Conservation (phyloP, 2,888 invertebrate genomes). For the Gandaritis pyraliata region DNA sequence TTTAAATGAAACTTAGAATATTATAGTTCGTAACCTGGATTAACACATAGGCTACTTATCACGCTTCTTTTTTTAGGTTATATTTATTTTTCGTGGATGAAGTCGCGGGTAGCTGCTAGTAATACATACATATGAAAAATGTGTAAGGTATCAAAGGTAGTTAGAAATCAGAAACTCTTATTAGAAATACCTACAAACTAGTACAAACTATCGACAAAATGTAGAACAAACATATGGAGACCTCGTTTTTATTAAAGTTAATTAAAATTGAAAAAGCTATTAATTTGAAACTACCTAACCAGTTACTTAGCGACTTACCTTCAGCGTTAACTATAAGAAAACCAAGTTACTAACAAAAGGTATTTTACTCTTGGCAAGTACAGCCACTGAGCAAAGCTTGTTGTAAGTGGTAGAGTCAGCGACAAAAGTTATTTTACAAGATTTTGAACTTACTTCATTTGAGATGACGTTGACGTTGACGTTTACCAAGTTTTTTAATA, state of each 20-base stretch:
- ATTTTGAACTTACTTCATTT: not conserved
- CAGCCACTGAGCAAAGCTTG: constrained; percentile 26
- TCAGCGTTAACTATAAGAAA: constrained; percentile 34
- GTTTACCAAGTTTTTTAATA: no score
- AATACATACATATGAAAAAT: no score
- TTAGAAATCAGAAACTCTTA: no score
- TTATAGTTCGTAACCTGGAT: no score
- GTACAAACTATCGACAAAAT: not conserved
- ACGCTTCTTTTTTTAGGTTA: no score
- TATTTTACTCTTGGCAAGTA: constrained; percentile 44
- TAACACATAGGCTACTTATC: no score
- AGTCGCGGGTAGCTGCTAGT: no score
- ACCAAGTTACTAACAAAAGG: constrained; percentile 49
- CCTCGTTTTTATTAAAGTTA: not conserved
- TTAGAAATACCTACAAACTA: no score
- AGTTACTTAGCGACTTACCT: constrained; percentile 34
- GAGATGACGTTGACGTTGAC: no score
- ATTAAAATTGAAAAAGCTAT: constrained; percentile 7
- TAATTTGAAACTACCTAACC: constrained; percentile 13
- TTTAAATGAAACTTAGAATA: no score
- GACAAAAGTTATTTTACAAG: constrained; percentile 17
- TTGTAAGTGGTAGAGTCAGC: constrained; percentile 14
- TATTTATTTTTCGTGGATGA: no score
- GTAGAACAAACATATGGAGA: not conserved
- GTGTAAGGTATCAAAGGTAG: no score